Conservation (phyloP, 2,797 vertebrate genomes). For the Enteromius anoplus region DNA sequence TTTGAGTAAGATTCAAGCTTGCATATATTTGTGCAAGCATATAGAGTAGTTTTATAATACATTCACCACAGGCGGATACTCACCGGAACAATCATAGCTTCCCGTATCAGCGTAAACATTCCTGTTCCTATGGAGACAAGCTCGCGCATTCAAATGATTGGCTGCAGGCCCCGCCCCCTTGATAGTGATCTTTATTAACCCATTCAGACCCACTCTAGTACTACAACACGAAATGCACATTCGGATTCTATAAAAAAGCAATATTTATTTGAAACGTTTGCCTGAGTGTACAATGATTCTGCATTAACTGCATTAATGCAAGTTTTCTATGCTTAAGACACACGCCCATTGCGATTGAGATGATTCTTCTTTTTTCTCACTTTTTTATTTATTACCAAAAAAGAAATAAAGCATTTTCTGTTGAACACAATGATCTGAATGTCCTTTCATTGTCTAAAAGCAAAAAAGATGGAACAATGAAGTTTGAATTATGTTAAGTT, state of each 20-base stretch:
- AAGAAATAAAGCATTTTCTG: background rate
- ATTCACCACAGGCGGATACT: conserved; percentile 3
- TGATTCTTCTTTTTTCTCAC: background rate
- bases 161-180: background rate
- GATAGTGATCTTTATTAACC: background rate
- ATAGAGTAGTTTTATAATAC: background rate
- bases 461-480: background rate
- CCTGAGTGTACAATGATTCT: background rate
- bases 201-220: background rate
- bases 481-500: too few relatives aligned
- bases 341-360: background rate
- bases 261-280: background rate
- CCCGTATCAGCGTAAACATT: conserved; percentile 68
- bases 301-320: background rate
- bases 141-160: conserved; percentile 65
- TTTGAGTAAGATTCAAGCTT: background rate
- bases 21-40: background rate
- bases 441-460: background rate
- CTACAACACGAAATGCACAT: background rate
- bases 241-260: background rate
- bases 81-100: conserved; percentile 20
- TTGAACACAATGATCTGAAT: background rate
- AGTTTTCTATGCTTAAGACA: background rate
- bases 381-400: background rate
- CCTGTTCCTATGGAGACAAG: conserved; percentile 67